Conservation (phyloP, 2,797 vertebrate species). For the Leucoraja ocellata region DNA sequence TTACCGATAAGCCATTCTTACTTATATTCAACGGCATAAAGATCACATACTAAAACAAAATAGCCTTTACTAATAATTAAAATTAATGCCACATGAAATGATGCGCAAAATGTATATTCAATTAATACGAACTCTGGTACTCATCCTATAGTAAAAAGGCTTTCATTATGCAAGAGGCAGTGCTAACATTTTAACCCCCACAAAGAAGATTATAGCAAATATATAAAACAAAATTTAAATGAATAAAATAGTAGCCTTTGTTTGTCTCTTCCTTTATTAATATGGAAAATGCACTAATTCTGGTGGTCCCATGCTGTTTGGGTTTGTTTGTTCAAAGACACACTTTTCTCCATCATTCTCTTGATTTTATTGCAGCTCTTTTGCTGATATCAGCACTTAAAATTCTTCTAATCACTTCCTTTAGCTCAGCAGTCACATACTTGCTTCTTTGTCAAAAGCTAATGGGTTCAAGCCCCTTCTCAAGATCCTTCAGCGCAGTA, state of each 20-base stretch:
- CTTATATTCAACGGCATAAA: not conserved
- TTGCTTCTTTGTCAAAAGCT: not conserved
- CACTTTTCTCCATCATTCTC: not conserved
- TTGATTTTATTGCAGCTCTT: not conserved
- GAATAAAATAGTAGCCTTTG: not conserved
- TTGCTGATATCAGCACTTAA: not conserved
- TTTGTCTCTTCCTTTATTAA: not conserved
- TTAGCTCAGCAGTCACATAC: not conserved
- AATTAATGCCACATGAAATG: conserved; percentile 5
- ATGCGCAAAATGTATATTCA: not conserved
- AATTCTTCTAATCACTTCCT: not conserved
- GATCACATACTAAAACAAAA: conserved; percentile 9
- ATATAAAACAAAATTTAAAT: not conserved
- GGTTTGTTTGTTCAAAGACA: not conserved
- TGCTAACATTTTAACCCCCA: not conserved
- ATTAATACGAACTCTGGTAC: conserved; percentile 4
- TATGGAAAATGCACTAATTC: not conserved
- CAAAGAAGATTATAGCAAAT: not conserved
- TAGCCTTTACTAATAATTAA: conserved; percentile 34
- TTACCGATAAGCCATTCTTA: not conserved
- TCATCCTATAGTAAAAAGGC: not conserved
- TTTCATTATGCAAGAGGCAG: not conserved
- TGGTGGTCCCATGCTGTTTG: not conserved
- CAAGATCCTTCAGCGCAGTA: no score
- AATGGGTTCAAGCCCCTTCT: not conserved